Percentiles rank a stretch among this genome's conserved stretches.
Evolutionary conservation across 2,797 vertebrate genomes (phyloP).

Genomic region (Coregonus suidteri): DNA sequence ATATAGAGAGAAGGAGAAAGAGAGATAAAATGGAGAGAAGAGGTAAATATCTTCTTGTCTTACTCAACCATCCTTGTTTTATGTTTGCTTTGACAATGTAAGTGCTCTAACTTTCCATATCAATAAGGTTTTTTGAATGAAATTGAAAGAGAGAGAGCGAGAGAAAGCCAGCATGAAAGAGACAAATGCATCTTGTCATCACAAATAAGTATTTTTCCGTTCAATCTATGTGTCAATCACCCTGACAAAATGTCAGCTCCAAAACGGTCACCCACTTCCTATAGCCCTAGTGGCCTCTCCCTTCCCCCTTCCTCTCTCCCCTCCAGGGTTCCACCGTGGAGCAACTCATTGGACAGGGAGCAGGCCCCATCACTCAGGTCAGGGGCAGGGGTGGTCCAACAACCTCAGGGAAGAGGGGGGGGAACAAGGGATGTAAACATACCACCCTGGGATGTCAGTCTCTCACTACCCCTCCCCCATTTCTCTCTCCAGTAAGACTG

Average conservation of each 20-base stretch:
- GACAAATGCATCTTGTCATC: not conserved
- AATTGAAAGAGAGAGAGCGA: no score
- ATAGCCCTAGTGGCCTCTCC: not conserved
- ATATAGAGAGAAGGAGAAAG: no score
- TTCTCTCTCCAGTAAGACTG: not conserved
- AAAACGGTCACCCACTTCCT: not conserved
- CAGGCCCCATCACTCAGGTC: not conserved
- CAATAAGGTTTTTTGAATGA: no score
- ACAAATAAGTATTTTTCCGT: not conserved
- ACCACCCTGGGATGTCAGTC: not conserved
- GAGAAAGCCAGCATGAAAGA: not conserved
- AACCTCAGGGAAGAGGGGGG: not conserved
- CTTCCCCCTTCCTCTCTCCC: no score
- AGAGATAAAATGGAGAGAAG: not conserved
- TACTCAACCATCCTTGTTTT: not conserved
- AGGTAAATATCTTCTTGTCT: not conserved
- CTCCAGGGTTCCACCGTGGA: no score
- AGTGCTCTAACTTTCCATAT: no score
- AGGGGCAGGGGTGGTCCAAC: not conserved
- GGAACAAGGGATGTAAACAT: not conserved
- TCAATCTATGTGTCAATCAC: constrained; percentile 25
- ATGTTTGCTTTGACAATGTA: not conserved
- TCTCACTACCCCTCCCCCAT: not conserved
- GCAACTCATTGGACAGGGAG: not conserved
- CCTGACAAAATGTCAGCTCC: not conserved